Conservation (phyloP, 1,140 invertebrate genomes). For the Chironomus striatipennis region DNA sequence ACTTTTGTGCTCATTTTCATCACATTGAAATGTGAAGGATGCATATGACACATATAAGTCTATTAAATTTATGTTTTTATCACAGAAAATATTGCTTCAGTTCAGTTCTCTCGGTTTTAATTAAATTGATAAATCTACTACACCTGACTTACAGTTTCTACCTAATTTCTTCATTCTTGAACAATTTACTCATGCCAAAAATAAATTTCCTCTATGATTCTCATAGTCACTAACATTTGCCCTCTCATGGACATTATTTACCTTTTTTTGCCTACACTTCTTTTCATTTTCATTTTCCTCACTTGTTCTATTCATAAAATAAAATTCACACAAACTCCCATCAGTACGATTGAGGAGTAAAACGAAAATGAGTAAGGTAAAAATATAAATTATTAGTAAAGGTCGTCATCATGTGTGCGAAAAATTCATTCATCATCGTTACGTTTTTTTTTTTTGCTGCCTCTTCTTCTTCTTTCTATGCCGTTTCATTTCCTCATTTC, state of each 20-base stretch:
- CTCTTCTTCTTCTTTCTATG: not conserved
- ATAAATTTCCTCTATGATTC: too few relatives aligned
- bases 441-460: not conserved
- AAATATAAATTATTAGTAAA: not conserved
- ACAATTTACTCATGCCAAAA: too few relatives aligned
- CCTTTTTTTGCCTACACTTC: too few relatives aligned
- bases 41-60: too few relatives aligned
- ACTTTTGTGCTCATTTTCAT: too few relatives aligned
- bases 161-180: too few relatives aligned
- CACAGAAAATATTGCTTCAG: not conserved
- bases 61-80: too few relatives aligned
- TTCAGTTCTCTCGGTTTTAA: not conserved
- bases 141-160: not conserved
- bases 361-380: not conserved
- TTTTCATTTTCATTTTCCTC: not conserved
- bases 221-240: too few relatives aligned
- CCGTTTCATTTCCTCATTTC: too few relatives aligned
- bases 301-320: not conserved
- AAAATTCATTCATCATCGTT: conserved; percentile 23
- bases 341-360: not conserved
- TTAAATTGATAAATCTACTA: not conserved
- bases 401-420: conserved; percentile 16
- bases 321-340: too few relatives aligned
- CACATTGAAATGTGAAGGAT: too few relatives aligned
- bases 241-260: too few relatives aligned